A percentile compares a stretch with the other conserved stretches of the same genome.
phyloP scores from a whole-genome alignment of 2,113 vertebrate species.

The Leptobrachium leishanense region DNA sequence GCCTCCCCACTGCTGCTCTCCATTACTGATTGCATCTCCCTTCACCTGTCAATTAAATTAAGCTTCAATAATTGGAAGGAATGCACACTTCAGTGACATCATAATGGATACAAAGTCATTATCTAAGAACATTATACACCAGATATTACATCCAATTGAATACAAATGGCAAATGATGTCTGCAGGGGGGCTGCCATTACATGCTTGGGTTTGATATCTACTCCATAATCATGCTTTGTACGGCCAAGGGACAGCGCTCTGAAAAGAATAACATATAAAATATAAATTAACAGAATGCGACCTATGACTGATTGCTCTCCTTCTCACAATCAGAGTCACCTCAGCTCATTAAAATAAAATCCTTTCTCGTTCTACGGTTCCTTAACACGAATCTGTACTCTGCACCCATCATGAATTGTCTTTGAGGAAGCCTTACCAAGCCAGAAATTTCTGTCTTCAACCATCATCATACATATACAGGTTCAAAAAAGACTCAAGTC shows the following conservation, averaged over 20 bases:
- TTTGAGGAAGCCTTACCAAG: too few species aligned
- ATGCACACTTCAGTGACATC: conserved; percentile 8
- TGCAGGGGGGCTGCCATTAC: conserved; percentile 8
- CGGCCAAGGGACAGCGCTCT: background rate
- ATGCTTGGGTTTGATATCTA: background rate
- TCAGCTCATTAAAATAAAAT: background rate
- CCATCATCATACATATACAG: too few species aligned
- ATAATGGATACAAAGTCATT: conserved; percentile 27
- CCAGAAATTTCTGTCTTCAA: too few species aligned
- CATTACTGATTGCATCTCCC: background rate
- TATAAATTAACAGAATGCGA: conserved; percentile 6
- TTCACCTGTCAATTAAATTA: conserved; percentile 25
- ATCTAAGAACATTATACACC: conserved; percentile 6
- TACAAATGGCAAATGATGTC: background rate
- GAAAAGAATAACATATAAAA: conserved; percentile 4
- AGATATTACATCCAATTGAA: conserved; percentile 23
- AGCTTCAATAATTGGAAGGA: background rate
- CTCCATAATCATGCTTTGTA: conserved; percentile 1
- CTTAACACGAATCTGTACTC: background rate
- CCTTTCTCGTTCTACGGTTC: background rate
- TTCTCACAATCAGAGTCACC: conserved; percentile 1
- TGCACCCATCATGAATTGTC: too few species aligned
- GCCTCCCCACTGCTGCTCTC: too few species aligned
- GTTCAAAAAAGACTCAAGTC: too few species aligned
- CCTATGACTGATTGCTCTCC: background rate